These are phyloP conservation scores for Abrostola triplasia DNA, from an alignment of 2,888 invertebrate species.

Conservation along the genomic window DNA sequence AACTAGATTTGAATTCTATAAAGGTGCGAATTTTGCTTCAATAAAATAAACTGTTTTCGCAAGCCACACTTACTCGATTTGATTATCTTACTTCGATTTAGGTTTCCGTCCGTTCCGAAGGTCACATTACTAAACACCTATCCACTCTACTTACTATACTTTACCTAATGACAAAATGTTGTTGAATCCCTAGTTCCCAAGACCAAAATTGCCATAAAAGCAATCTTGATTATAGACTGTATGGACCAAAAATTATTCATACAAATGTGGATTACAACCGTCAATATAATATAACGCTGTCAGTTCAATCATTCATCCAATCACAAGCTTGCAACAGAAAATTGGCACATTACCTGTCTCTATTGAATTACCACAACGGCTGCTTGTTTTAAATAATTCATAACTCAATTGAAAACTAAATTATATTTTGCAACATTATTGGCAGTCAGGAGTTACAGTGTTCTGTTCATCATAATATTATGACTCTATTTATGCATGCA, in stretches of 20 bases:
- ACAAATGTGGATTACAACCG: background rate
- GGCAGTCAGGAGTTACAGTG: constrained; percentile 16
- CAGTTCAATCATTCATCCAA: constrained; percentile 29
- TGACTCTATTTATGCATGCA: constrained; percentile 27
- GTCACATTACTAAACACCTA: too few relatives aligned
- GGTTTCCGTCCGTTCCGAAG: too few relatives aligned
- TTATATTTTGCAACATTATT: constrained; percentile 34
- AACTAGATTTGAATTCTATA: too few relatives aligned
- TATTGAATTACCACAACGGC: constrained; percentile 23
- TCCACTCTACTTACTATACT: too few relatives aligned
- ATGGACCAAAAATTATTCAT: background rate
- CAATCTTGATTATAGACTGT: background rate
- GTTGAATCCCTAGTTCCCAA: too few relatives aligned
- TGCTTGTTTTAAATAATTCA: constrained; percentile 48
- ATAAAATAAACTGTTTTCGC: too few relatives aligned
- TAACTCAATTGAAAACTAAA: constrained; percentile 43
- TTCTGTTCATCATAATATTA: constrained; percentile 33
- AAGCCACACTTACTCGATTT: too few relatives aligned
- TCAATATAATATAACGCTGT: constrained; percentile 18
- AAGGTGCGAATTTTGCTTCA: too few relatives aligned
- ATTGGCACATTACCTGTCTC: constrained; percentile 38
- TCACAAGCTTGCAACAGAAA: constrained; percentile 21
- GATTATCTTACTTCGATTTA: too few relatives aligned
- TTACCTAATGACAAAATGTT: too few relatives aligned
- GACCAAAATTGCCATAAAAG: too few relatives aligned